A percentile compares a stretch with the other conserved stretches of the same genome.
Evolutionary conservation across 2,888 invertebrate species (phyloP).

Genomic region (Hyposoter didymator): DNA sequence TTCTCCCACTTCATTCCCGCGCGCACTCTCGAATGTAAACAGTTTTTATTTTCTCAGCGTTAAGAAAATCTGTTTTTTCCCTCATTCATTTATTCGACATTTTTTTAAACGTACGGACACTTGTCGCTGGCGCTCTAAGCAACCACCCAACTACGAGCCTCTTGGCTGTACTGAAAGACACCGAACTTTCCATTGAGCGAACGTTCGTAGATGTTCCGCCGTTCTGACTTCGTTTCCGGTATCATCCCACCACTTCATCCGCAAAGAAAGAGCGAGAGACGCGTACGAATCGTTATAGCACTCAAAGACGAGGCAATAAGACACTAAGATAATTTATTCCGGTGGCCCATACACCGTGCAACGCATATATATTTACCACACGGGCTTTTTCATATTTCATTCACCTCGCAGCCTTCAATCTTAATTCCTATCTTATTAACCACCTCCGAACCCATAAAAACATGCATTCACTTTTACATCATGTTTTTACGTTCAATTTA

Average conservation of each 20-base stretch:
- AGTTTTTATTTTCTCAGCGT: constrained; percentile 3
- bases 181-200: constrained; percentile 83
- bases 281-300: constrained; percentile 54
- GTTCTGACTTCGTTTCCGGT: constrained; percentile 82
- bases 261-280: constrained; percentile 39
- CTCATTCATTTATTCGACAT: constrained; percentile 10
- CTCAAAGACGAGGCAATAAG: constrained; percentile 58
- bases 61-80: not conserved
- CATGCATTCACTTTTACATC: not conserved
- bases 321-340: constrained; percentile 81
- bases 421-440: not conserved
- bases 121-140: constrained; percentile 64
- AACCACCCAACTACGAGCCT: constrained; percentile 71
- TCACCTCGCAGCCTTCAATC: not conserved
- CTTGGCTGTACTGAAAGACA: constrained; percentile 79
- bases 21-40: not conserved
- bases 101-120: constrained; percentile 18
- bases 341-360: constrained; percentile 77
- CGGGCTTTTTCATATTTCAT: constrained; percentile 15
- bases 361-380: constrained; percentile 65
- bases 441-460: not conserved
- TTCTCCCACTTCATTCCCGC: not conserved
- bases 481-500: not conserved
- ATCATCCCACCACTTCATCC: constrained; percentile 78
- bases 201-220: constrained; percentile 82